These are phyloP conservation scores for Buphagus erythrorhynchus DNA, from an alignment of 2,797 vertebrate genomes.

Conservation along the genomic window DNA sequence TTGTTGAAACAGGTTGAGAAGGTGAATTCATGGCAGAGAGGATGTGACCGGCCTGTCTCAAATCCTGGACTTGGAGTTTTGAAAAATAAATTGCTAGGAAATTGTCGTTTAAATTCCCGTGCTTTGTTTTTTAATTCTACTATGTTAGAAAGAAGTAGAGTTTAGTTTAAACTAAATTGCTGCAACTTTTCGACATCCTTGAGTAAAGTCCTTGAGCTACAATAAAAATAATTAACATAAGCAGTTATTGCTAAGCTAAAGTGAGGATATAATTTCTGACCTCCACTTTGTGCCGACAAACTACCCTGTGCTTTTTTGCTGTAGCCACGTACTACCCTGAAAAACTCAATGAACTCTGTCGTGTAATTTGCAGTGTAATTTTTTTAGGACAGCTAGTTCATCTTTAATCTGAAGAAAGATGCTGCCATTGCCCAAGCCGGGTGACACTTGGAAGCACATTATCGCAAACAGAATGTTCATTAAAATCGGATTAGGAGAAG, in stretches of 20 bases:
- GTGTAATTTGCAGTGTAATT: neutral
- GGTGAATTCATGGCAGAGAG: neutral
- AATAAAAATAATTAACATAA: neutral
- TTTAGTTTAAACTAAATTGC: slow-evolving; percentile 22
- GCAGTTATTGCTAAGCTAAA: neutral
- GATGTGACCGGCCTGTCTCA: neutral
- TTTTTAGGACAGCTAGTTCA: neutral
- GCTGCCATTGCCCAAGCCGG: neutral
- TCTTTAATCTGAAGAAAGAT: neutral
- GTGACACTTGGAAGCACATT: neutral
- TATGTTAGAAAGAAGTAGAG: slow-evolving; percentile 23
- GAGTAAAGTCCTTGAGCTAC: neutral
- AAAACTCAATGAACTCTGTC: neutral
- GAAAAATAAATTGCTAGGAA: neutral
- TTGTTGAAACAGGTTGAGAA: neutral
- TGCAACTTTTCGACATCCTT: neutral
- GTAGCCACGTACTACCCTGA: neutral
- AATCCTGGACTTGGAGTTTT: neutral
- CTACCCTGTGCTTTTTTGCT: neutral
- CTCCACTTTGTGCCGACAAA: neutral
- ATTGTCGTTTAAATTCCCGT: slow-evolving; percentile 21
- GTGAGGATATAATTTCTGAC: neutral
- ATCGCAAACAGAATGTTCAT: neutral
- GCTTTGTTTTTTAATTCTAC: neutral
- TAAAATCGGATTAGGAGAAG: slow-evolving; percentile 27